Evolutionary conservation across 2,797 vertebrate species (phyloP).

Genomic region (Threskiornis aethiopicus): DNA sequence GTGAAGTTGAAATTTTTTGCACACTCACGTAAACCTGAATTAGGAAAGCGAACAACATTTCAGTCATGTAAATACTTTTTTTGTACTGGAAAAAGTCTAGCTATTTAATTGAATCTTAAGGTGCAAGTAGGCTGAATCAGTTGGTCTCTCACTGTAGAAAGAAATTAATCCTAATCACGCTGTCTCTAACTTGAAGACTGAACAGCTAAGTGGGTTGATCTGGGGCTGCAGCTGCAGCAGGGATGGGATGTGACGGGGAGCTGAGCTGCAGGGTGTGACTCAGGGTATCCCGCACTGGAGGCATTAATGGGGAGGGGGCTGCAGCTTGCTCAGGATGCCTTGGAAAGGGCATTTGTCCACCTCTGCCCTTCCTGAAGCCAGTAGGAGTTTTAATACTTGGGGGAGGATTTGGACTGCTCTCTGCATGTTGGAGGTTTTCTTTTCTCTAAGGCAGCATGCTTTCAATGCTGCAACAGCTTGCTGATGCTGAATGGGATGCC

Average conservation of each 20-base stretch:
- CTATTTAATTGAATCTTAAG: not conserved
- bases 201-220: not conserved
- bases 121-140: not conserved
- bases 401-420: not conserved
- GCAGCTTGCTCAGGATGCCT: not conserved
- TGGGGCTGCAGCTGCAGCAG: not conserved
- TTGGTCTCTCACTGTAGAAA: not conserved
- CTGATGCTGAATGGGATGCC: not conserved
- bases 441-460: not conserved
- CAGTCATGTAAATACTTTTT: not conserved
- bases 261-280: not conserved
- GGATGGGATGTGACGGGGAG: not conserved
- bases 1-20: not conserved
- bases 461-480: not conserved
- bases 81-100: not conserved
- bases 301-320: not conserved
- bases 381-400: accelerated
- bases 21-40: not conserved
- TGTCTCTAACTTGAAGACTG: not conserved
- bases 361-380: not conserved
- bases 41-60: not conserved
- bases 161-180: not conserved
- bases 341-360: not conserved
- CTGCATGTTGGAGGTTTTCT: not conserved
- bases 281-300: accelerated